Evolutionary conservation across 2,797 vertebrate genomes (phyloP).

Genomic region (Semaprochilodus insignis): DNA sequence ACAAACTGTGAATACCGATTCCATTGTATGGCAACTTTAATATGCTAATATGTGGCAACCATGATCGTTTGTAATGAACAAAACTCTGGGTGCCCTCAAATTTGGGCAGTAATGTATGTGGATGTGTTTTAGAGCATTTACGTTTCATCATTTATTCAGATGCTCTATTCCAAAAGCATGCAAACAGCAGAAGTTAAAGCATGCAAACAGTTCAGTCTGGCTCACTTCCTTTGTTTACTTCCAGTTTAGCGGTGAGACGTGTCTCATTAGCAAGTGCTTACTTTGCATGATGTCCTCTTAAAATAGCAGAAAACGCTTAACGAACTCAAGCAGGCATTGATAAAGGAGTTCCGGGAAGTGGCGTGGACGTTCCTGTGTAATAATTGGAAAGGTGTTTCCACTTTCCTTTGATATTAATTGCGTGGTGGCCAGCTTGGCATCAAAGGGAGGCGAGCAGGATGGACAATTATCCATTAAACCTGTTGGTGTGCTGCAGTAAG

Average conservation of each 20-base stretch:
- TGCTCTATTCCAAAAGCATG: not conserved
- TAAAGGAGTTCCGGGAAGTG: constrained; percentile 36
- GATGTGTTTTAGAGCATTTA: constrained; percentile 20
- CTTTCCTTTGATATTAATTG: constrained; percentile 59
- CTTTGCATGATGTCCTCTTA: constrained; percentile 29
- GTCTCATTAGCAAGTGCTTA: constrained; percentile 41
- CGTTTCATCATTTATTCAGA: not conserved
- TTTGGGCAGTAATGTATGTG: no score
- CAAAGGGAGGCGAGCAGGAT: constrained; percentile 53
- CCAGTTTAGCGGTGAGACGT: constrained; percentile 17
- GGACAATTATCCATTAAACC: constrained; percentile 58
- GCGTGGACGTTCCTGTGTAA: constrained; percentile 22
- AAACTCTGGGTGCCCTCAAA: no score
- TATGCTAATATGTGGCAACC: no score
- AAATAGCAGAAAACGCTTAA: constrained; percentile 23
- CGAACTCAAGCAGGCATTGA: constrained; percentile 13
- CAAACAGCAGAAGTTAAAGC: constrained; percentile 3
- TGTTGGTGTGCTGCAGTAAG: constrained; percentile 57
- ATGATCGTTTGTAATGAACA: no score
- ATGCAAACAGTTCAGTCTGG: constrained; percentile 22
- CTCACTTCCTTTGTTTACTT: constrained; percentile 44
- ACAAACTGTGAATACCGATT: no score
- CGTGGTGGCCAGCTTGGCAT: constrained; percentile 24
- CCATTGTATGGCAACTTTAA: no score
- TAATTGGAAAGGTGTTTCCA: constrained; percentile 55